Base-by-base conservation (phyloP, 92 coral and sea anemone genomes). In the Epizoanthus illoricatus region DNA sequence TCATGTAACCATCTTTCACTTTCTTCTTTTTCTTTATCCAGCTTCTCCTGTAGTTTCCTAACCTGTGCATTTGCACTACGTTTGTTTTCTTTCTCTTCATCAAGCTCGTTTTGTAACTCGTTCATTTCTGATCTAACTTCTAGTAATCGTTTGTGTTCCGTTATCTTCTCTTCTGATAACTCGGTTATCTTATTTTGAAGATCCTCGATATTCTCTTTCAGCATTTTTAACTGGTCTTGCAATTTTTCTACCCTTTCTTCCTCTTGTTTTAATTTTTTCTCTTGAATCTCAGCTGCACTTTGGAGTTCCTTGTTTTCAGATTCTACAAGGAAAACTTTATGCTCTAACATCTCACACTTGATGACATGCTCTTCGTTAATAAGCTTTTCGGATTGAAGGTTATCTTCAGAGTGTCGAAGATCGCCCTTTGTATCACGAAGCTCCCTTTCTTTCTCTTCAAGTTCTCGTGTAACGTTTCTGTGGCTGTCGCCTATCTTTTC, bases 271-370 rank as follows among this genome's bases (percentile, higher is more conserved):
- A 89, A 88, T 73, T 85, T 93, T 69, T 54, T 68, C 28, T 76
- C 89, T 28, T 88, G 83, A 12, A 69, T 65, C 62, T 74, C 76
- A 65, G 80, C 83, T 33, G 74, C 84, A 61, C 17, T 41, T 49
- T 49, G 13, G 13, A 49, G 2, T 49, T 49, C 56, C 56, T 49
- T 49, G 56, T 86, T 85, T 40, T 93, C 94, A 1, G 87, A 69
- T 69, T 89, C 97, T 20, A 87, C 75, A 43, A 93, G 76, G 41
- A 80, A 66, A 4, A 88, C 59, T 76, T 86, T 88, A 75, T 89
- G 84, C 71, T 90, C 97, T 61, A 93, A 69, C 90, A 84, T 81
- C 65, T 91, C 88, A 54, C 97, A 93, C 81, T 89, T 90, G 54
- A 93, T 76, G 63, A 87, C 74, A 70, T 86, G 85, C 66, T 93